Evolutionary conservation across 2,888 invertebrate species (phyloP).

Genomic region (Cryptocephalus moraei): DNA sequence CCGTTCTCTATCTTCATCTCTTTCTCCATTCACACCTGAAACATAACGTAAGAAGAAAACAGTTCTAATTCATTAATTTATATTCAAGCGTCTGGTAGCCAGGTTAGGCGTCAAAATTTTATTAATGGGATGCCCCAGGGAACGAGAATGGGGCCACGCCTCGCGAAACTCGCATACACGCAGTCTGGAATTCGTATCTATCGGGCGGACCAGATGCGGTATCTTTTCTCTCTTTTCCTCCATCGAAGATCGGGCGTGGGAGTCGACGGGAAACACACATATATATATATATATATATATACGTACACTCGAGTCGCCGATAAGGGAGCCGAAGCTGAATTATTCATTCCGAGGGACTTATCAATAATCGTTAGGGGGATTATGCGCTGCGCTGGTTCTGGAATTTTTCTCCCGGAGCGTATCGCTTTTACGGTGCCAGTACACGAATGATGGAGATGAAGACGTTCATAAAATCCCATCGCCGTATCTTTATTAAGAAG

Average conservation of each 20-base stretch:
- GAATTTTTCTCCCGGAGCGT: too few relatives aligned
- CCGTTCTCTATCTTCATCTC: too few relatives aligned
- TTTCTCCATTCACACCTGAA: background rate
- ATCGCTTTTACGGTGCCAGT: too few relatives aligned
- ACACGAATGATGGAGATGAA: too few relatives aligned
- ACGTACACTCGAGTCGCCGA: background rate
- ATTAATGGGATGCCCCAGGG: slow-evolving; percentile 33
- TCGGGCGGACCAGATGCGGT: slow-evolving; percentile 22
- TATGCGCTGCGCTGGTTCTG: too few relatives aligned
- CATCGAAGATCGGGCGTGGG: slow-evolving; percentile 15
- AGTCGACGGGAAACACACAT: too few relatives aligned
- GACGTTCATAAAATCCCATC: too few relatives aligned
- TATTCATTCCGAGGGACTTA: background rate
- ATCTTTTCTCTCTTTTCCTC: slow-evolving; percentile 5
- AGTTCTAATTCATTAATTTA: slow-evolving; percentile 35
- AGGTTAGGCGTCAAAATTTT: slow-evolving; percentile 35
- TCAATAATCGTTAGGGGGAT: too few relatives aligned
- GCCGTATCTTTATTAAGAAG: too few relatives aligned
- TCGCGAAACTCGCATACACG: slow-evolving; percentile 19
- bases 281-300: too few relatives aligned
- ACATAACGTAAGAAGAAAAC: slow-evolving; percentile 8
- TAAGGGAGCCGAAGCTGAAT: background rate
- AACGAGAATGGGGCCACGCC: slow-evolving; percentile 27
- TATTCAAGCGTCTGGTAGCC: slow-evolving; percentile 36
- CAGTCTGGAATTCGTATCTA: slow-evolving; percentile 26